Evolutionary conservation across 1,140 invertebrate genomes (phyloP), one percentile per base, ranked within the genome.

Genomic region (Zeugodacus cucurbitae): DNA sequence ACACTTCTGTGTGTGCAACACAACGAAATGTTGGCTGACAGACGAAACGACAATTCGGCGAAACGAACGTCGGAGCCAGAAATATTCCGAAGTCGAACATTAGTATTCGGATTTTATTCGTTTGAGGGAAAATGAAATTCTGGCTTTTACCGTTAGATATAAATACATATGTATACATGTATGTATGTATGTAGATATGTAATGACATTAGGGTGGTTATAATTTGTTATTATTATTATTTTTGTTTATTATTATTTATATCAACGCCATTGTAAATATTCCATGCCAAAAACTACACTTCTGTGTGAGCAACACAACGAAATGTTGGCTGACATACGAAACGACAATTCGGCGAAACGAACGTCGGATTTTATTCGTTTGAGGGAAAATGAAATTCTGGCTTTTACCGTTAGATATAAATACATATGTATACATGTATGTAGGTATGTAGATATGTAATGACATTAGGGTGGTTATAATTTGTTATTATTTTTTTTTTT

Each of bases 251-350:
- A 54, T 54, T 3, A 54, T 17, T 1, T 54, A 54, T 20, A 20
- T 54, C 7, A 26, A 86, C 59, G 48, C 32, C 57, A 37, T 37
- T n/a, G 59, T 58, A 86, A 59, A 86, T 86, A 58, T 86, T 86
- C 85, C 85, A 57, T 41, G 26, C 48, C 32, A n/a, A 32, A 86
- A 22, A 32, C 85, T 34, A 58, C n/a, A n/a, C 29, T 48, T 48
- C 74, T 29, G 44, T 48, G 44, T 41, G 2, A 44, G 14, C 44
- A n/a, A 26, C 14, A 82, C 74, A 5, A 14, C 41, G 41, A 48
- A 44, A 5, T 34, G 32, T n/a, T 26, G 41, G n/a, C 41, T 48
- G n/a, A 29, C 74, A 26, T 10, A 37, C 67, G 67, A 22, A 74
- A 74, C 34, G 67, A 82, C 74, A 82, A 6, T 82, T 44, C 41